These are phyloP conservation scores for Pelecanus crispus DNA, from an alignment of 2,113 vertebrate species.

Conservation along the genomic window DNA sequence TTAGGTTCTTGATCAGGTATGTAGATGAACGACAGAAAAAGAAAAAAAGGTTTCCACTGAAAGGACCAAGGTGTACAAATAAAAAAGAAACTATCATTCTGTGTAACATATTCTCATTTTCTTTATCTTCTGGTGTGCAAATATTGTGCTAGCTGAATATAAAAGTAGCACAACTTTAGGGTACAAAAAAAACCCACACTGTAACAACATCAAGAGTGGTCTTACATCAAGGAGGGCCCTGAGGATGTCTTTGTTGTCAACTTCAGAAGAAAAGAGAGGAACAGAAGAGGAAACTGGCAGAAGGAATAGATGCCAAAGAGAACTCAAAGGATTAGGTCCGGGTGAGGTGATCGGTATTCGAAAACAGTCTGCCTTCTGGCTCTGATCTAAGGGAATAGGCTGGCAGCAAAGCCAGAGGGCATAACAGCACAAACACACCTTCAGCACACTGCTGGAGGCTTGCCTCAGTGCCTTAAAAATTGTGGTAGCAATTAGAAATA, in stretches of 20 bases:
- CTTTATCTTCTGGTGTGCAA: constrained; percentile 99
- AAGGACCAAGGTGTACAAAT: constrained; percentile 68
- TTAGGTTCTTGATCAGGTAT: constrained; percentile 76
- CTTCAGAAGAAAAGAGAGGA: constrained; percentile 99
- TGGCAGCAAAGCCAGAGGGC: constrained; percentile 99
- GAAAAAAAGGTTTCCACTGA: constrained; percentile 47
- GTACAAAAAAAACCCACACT: constrained; percentile 88
- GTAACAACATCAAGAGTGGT: constrained; percentile 99
- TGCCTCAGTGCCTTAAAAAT: constrained; percentile 85
- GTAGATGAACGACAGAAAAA: constrained; percentile 72
- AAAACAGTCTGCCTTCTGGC: constrained; percentile 99
- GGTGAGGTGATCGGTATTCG: constrained; percentile 99
- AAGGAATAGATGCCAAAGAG: constrained; percentile 99
- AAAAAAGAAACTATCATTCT: constrained; percentile 69
- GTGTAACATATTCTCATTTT: constrained; percentile 88
- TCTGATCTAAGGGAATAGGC: constrained; percentile 99
- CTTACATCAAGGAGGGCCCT: constrained; percentile 99
- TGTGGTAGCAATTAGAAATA: constrained; percentile 85
- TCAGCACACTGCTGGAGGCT: constrained; percentile 89
- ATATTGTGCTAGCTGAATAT: constrained; percentile 99
- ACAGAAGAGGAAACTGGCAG: constrained; percentile 99
- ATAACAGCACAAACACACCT: constrained; percentile 99
- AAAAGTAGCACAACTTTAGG: constrained; percentile 99
- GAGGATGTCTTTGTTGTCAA: constrained; percentile 99
- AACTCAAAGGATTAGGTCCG: constrained; percentile 99